Conservation (phyloP, 1,140 invertebrate species). For the Hyles euphorbiae region DNA sequence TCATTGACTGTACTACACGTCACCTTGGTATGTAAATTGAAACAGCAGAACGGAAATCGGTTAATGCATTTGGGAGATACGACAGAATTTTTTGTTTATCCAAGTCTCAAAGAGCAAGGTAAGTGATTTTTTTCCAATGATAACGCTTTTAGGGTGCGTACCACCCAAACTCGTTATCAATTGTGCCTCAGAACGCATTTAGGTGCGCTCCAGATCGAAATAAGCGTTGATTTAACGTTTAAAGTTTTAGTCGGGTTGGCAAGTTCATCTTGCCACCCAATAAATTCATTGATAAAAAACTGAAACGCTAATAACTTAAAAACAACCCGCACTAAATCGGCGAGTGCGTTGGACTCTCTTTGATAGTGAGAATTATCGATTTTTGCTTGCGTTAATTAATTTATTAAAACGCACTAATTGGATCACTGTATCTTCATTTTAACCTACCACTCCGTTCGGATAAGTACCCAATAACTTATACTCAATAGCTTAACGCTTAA, state of each 20-base stretch:
- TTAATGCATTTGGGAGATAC: slow-evolving; percentile 37
- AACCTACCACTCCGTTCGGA: too few relatives aligned
- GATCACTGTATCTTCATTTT: too few relatives aligned
- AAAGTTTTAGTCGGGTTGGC: slow-evolving; percentile 45
- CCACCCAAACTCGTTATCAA: slow-evolving; percentile 66
- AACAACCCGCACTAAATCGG: slow-evolving; percentile 34
- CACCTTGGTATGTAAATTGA: slow-evolving; percentile 15
- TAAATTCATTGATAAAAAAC: slow-evolving; percentile 64
- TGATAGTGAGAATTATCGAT: too few relatives aligned
- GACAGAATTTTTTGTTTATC: slow-evolving; percentile 28
- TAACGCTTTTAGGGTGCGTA: slow-evolving; percentile 49
- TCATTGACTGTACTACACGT: slow-evolving; percentile 5
- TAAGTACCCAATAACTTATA: too few relatives aligned
- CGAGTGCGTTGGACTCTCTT: slow-evolving; percentile 14
- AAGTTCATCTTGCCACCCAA: slow-evolving; percentile 39
- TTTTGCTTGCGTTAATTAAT: too few relatives aligned
- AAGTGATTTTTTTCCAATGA: slow-evolving; percentile 36
- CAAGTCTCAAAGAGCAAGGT: slow-evolving; percentile 20
- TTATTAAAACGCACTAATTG: too few relatives aligned
- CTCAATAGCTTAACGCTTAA: too few relatives aligned
- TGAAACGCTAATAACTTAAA: slow-evolving; percentile 58
- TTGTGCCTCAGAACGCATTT: slow-evolving; percentile 54
- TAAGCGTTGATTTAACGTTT: slow-evolving; percentile 58
- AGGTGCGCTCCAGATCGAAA: slow-evolving; percentile 49
- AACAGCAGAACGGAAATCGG: slow-evolving; percentile 27